Base-by-base conservation (phyloP, 2,888 invertebrate species). In the Auanema sp. region DNA sequence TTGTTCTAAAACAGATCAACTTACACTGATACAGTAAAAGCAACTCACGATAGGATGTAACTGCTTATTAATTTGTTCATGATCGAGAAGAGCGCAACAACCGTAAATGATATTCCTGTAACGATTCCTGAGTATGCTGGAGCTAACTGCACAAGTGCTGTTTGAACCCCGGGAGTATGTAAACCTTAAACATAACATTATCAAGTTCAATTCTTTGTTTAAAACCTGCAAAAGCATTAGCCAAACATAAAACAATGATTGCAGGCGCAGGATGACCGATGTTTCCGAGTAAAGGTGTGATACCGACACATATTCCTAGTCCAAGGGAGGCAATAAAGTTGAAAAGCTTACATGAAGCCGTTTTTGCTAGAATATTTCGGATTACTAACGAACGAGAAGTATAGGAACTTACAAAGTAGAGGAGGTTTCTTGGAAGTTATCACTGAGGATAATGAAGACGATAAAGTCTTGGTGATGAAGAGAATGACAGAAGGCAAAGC, bases 111-210 rank as follows among this genome's bases (percentile, higher is more conserved):
- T n/a, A 81, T 77, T 47, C 80, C 80, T 1, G 77, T 80, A 24
- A 81, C 69, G 12, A 81, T 69, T 43, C 81, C 81, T 1, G 80
- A 77, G 64, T 77, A 81, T 6, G 80, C 81, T 14, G 81, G 81
- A 3, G 81, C 81, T 2, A 81, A 49, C 66, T 81, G 81, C n/a
- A 81, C 71, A n/a, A 81, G 64, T 4, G 81, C 81, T 4, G 81
- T 80, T 63, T 78, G 80, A 11, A 81, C 81, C 41, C 81, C 81
- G 8, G 81, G 81, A 4, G 81, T 80, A 61, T 81, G 81, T 33
- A 81, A 72, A 21, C 80, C 80, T 79, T 40, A 50, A 66, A 49
- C 12, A 33, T 14, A 12, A 56, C 21, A 52, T 11, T 14, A 18
- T 43, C 8, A 21, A 0, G 14, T 40, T 40, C n/a, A 8, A 52